These are phyloP conservation scores for Enteromius treurensis DNA, from an alignment of 2,797 vertebrate species.

Conservation along the genomic window DNA sequence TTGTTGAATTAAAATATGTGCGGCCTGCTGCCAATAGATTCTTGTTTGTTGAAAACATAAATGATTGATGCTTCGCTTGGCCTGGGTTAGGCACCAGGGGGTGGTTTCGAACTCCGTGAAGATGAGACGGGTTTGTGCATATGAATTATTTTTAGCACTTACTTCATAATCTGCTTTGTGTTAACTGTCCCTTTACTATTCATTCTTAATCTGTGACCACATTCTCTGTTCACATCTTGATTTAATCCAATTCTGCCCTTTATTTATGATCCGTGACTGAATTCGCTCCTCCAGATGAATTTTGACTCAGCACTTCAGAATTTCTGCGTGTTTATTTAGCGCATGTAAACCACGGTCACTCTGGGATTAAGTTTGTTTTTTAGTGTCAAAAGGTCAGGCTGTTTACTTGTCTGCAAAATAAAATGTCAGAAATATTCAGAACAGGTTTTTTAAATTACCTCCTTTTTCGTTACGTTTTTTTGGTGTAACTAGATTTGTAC, in stretches of 20 bases:
- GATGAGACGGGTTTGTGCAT: slow-evolving; percentile 43
- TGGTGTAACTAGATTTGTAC: slow-evolving; percentile 12
- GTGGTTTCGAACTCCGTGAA: slow-evolving; percentile 22
- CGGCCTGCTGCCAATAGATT: slow-evolving; percentile 35
- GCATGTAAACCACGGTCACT: slow-evolving; percentile 23
- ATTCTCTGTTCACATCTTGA: slow-evolving; percentile 70
- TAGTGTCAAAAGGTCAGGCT: slow-evolving; percentile 18
- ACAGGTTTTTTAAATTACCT: slow-evolving; percentile 30
- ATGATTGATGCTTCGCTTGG: slow-evolving; percentile 40
- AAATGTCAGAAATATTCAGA: slow-evolving; percentile 43
- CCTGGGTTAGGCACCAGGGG: slow-evolving; percentile 4
- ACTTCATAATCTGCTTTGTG: slow-evolving; percentile 64
- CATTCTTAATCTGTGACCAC: slow-evolving; percentile 66
- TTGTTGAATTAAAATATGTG: slow-evolving; percentile 37
- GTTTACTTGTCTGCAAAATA: slow-evolving; percentile 28
- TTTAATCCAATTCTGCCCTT: slow-evolving; percentile 63
- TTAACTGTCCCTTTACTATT: slow-evolving; percentile 63
- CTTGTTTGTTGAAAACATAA: slow-evolving; percentile 39
- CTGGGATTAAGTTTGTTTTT: slow-evolving; percentile 36
- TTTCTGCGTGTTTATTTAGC: slow-evolving; percentile 49
- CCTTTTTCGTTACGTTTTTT: neutral
- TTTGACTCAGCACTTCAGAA: slow-evolving; percentile 59
- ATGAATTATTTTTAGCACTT: slow-evolving; percentile 57
- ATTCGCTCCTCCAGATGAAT: slow-evolving; percentile 58
- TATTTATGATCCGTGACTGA: slow-evolving; percentile 63